Base-by-base conservation (phyloP, 2,113 vertebrate genomes). In the Rostratula benghalensis region DNA sequence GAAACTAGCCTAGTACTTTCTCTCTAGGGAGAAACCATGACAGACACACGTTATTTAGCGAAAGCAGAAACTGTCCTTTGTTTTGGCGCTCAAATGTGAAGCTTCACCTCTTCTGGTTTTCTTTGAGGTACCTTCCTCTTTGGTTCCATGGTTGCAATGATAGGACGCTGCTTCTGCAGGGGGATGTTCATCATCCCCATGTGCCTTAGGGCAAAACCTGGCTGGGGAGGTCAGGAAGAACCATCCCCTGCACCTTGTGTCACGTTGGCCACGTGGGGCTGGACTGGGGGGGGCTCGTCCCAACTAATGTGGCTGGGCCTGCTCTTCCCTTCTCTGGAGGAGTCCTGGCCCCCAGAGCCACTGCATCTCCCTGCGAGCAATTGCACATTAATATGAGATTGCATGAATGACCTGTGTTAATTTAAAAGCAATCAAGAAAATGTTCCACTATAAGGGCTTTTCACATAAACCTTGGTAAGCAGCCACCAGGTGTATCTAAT, bases 211-310 rank as follows among this genome's bases (percentile, higher is more conserved):
- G 69, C 18, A 21, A 18, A 1, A 39, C 25, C 48, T 10, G 13
- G 5, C 48, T 4, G 41, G 68, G 67, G 41, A 70, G 73, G 20
- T 71, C n/a, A 16, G 56, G 67, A 61, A 25, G 88, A 48, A 75
- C 14, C 3, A 0, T 3, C 6, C 14, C 43, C 48, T 16, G n/a
- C 7, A 0, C 0, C 1, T 25, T 2, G 0, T 9, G 13, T 23
- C 11, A 1, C 9, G 41, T 9, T 76, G 25, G 22, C 12, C 37
- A 7, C 28, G 37, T 31, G 12, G 64, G 51, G 75, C 37, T 81
- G 87, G 18, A 9, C n/a, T n/a, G 19, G 46, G 31, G 51, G 8
- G 8, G 5, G 31, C 82, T 54, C 35, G 11, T 31, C 54, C 20
- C 28, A 5, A 3, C 14, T 19, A 11, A 23, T 9, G 3, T 4